These are phyloP conservation scores for Notamacropus eugenii DNA, from an alignment of 2,797 vertebrate genomes.

Conservation along the genomic window DNA sequence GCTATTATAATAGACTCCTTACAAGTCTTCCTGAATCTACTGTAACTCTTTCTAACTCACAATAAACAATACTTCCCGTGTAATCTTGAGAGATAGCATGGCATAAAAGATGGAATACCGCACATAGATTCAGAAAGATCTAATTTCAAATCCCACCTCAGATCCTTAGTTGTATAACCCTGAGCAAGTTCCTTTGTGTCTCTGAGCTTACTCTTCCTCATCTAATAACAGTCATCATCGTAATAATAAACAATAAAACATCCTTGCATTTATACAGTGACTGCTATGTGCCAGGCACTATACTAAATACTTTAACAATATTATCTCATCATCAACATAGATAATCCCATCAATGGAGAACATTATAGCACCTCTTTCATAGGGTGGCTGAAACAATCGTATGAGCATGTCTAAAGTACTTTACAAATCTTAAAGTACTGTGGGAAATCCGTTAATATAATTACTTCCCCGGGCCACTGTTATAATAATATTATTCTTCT, in stretches of 20 bases:
- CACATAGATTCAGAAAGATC: neutral
- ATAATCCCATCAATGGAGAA: neutral
- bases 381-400: neutral
- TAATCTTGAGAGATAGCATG: neutral
- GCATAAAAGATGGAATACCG: neutral
- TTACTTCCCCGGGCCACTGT: neutral
- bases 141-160: neutral
- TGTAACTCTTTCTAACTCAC: neutral
- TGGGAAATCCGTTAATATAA: neutral
- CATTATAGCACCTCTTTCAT: neutral
- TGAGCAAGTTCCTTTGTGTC: neutral
- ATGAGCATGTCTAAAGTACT: neutral
- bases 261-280: neutral
- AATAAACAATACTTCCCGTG: neutral
- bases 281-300: neutral
- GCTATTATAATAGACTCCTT: neutral
- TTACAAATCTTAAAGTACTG: neutral
- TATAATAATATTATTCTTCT: neutral
- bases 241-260: neutral
- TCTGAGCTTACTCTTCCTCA: neutral
- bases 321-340: neutral
- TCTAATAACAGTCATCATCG: neutral
- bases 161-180: neutral
- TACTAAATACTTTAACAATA: neutral
- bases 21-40: neutral